A percentile compares a stretch with the other conserved stretches of the same genome.
Conservation (phyloP, 2,113 vertebrate species). For the Neolamprologus longior region DNA sequence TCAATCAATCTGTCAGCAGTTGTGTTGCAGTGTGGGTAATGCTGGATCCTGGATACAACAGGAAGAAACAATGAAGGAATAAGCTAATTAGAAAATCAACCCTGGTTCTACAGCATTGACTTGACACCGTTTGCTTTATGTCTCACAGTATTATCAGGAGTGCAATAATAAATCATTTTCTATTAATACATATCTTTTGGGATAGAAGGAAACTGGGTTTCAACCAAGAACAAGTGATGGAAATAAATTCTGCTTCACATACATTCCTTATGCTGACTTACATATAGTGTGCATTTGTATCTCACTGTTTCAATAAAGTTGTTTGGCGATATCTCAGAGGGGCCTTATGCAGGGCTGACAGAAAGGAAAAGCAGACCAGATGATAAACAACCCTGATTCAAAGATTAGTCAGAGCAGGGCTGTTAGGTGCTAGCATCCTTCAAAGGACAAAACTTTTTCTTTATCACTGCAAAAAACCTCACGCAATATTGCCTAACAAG, state of each 20-base stretch:
- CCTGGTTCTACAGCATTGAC: background rate
- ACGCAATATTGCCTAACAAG: conserved; percentile 5
- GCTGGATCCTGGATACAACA: background rate
- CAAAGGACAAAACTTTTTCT: background rate
- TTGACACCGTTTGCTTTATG: background rate
- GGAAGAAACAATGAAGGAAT: background rate
- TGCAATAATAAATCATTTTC: background rate
- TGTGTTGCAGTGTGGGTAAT: background rate
- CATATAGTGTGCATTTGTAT: background rate
- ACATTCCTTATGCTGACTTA: background rate
- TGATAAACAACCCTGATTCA: background rate
- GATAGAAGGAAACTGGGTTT: background rate
- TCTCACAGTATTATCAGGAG: background rate
- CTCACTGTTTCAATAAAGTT: background rate
- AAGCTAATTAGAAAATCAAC: background rate
- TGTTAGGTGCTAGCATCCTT: background rate
- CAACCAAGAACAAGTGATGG: background rate
- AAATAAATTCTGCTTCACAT: background rate
- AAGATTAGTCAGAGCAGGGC: background rate
- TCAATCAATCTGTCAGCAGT: background rate
- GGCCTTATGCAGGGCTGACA: background rate
- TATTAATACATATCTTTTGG: background rate
- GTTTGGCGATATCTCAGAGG: background rate
- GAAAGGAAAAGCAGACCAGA: background rate
- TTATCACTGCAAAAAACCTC: background rate